Evolutionary conservation across 64 coral and sea anemone genomes (phyloP), one percentile per base, ranked within the genome.

Genomic region (Stichodactyla helianthus): DNA sequence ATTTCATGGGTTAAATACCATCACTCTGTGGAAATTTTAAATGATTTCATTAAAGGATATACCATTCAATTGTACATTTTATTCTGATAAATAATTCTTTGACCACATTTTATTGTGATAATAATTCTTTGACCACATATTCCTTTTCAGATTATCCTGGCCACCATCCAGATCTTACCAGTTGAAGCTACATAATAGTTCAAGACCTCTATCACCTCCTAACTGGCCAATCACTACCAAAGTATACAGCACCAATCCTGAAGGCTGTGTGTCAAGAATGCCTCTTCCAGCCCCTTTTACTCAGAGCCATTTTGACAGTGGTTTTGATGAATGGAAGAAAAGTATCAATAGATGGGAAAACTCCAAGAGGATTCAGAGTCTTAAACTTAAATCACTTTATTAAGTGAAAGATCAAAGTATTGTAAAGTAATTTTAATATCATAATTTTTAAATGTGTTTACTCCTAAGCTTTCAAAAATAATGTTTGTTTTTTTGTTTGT

Each of bases 321-420:
- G 90, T 6, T 91, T 82, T 81, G 85, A 85, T 52, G 90, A 91
- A 52, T 91, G 90, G 90, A 79, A 86, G 62, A 85, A 65, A 63
- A 87, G 76, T 20, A 68, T 71, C 18, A 86, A 58, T 58, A 74
- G 58, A 80, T 83, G 77, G 84, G 90, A 91, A 76, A 82, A 71
- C 50, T 68, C 85, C 4, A 54, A 22, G 9, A 74, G 12, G 68
- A 74, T 74, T 12, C 68, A 26, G 26, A 74, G 10, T 74, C 10
- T 74, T 26, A 74, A 74, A 9, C 68, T 74, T 10, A 74, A 74
- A 12, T 12, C 68, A 74, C 27, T 31, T 6, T 74, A 71, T 31
- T 71, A 74, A 11, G 4, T 27, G 9, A 74, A 31, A 27, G 68
- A 74, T 74, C 4, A 11, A 0, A 58, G 55, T 44, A 58, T 58